These are phyloP conservation scores for Lithosia quadra DNA, from an alignment of 2,888 invertebrate genomes.

Conservation along the genomic window DNA sequence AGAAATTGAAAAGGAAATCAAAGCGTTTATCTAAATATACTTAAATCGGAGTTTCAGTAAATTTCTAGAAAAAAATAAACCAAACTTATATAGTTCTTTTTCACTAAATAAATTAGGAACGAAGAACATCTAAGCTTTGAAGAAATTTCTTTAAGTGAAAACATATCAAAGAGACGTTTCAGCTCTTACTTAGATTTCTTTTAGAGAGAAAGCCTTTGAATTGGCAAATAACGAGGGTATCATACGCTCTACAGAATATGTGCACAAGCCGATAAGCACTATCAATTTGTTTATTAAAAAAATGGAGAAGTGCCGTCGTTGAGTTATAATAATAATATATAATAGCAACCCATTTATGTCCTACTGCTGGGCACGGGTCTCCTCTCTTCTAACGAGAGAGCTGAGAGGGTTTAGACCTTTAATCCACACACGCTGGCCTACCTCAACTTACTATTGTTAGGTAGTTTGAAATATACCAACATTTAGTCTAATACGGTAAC, in stretches of 20 bases:
- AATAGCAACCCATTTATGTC: too few relatives aligned
- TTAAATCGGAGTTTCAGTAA: background rate
- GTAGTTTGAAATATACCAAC: background rate
- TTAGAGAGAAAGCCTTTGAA: background rate
- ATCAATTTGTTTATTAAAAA: background rate
- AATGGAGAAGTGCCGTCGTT: background rate
- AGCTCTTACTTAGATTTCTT: background rate
- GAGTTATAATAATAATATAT: background rate
- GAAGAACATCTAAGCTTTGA: background rate
- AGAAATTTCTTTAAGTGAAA: background rate
- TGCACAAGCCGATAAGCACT: background rate
- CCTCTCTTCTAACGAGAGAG: too few relatives aligned
- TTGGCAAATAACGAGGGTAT: background rate
- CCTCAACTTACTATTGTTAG: background rate
- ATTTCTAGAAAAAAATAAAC: background rate
- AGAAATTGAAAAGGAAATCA: too few relatives aligned
- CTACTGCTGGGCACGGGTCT: too few relatives aligned
- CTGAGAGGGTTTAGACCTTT: too few relatives aligned
- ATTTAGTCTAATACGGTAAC: too few relatives aligned
- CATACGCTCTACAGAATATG: conserved; percentile 3
- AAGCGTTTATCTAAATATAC: background rate
- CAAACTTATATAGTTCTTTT: background rate
- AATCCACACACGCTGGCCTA: too few relatives aligned
- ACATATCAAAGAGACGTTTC: background rate
- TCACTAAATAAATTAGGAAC: background rate